Base-by-base conservation (phyloP, 1,140 invertebrate species). In the Theocolax elegans region DNA sequence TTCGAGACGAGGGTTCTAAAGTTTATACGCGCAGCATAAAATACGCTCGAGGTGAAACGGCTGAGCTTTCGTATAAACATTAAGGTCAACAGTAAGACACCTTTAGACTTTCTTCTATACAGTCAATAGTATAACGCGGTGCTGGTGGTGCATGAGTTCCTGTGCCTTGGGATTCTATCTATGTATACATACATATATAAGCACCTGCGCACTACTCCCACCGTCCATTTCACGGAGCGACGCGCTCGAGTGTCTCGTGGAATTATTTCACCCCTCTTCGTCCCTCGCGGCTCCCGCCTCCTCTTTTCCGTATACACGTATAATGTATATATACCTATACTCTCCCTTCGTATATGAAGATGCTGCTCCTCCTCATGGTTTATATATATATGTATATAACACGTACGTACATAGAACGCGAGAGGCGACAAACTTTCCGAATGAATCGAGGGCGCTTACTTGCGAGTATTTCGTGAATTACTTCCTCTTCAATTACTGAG, bases 221-320 rank as follows among this genome's bases (percentile, higher is more conserved):
- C 29, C 75, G 75, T 73, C 73, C 74, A 75, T 79, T 81, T 79
- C 76, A 78, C 77, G 72, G 75, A 76, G 77, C 76, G 74, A 76
- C 79, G 76, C 75, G 75, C 77, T 76, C 73, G 72, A 79, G 72
- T 77, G 76, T 81, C 79, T 77, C 75, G 70, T 72, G 74, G 73
- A 77, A 78, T 80, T 79, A 79, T 80, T 79, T 78, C 76, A 75
- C 75, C 70, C 70, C 23, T 75, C 19, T 69, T 63, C 49, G 29
- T 59, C 56, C 23, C 51, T 63, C 40, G 60, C 40, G n/a, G 15
- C 40, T 42, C 35, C 31, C 54, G 17, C 35, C 15, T 56, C 29
- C n/a, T n/a, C n/a, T n/a, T n/a, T n/a, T n/a, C n/a, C 35, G n/a
- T 17, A 44, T 17, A 44, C 42, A 44, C 42, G 15, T 13, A 15